phyloP scores from a whole-genome alignment of 2,888 invertebrate genomes.

The Hypercompe scribonia region DNA sequence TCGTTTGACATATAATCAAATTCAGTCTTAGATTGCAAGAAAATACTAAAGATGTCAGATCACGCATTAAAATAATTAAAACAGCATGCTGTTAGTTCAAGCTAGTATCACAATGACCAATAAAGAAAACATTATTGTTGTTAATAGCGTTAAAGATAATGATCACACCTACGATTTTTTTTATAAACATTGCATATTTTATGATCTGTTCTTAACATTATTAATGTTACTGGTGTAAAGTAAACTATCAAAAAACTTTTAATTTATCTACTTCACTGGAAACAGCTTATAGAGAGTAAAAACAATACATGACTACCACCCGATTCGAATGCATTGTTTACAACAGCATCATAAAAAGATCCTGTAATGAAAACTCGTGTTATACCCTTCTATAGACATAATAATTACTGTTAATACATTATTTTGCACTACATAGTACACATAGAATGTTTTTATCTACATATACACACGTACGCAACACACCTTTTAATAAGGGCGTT shows the following conservation, averaged over 20 bases:
- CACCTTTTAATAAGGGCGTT: neutral
- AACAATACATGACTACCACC: neutral
- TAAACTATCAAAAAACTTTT: neutral
- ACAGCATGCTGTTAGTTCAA: conserved; percentile 24
- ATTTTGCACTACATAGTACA: neutral
- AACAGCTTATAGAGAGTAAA: neutral
- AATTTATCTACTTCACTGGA: neutral
- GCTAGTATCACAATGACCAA: conserved; percentile 31
- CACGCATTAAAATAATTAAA: neutral
- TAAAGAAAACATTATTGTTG: conserved; percentile 27
- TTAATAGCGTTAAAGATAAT: conserved; percentile 18
- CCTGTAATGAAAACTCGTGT: too few relatives aligned
- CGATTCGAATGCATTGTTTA: neutral
- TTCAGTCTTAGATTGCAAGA: conserved; percentile 5
- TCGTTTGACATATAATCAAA: conserved; percentile 26
- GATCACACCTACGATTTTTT: conserved; percentile 12
- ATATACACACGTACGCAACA: neutral
- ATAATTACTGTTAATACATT: too few relatives aligned
- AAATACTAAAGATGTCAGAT: conserved; percentile 12
- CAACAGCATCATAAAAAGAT: neutral
- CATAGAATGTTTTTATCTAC: neutral
- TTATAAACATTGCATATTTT: conserved; percentile 11
- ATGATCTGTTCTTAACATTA: neutral
- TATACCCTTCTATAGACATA: neutral
- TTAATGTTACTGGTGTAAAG: neutral